Percentiles rank a stretch among this genome's conserved stretches.
Evolutionary conservation across 2,797 vertebrate species (phyloP).

Genomic region (Neosilurus hyrtlii): DNA sequence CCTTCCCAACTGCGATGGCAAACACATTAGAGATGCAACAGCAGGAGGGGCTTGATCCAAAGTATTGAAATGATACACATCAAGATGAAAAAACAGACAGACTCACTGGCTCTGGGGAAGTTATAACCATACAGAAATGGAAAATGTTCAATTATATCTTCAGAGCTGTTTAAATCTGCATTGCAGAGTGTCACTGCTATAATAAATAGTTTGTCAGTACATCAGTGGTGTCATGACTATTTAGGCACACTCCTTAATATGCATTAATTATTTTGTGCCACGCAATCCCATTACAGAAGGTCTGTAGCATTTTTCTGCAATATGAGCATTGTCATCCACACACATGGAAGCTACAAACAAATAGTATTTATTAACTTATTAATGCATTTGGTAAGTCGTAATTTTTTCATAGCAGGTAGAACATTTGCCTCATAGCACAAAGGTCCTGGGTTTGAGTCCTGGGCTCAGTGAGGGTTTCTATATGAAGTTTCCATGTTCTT

Average conservation of each 20-base stretch:
- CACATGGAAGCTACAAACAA: too few relatives aligned
- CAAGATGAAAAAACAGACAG: background rate
- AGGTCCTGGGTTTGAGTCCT: too few relatives aligned
- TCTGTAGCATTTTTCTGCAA: background rate
- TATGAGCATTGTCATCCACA: background rate
- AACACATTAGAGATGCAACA: constrained; percentile 35
- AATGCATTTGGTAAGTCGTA: background rate
- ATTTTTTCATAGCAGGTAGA: background rate
- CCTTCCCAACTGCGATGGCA: constrained; percentile 31
- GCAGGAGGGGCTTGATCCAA: constrained; percentile 13
- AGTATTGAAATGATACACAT: background rate
- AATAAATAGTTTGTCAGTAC: background rate
- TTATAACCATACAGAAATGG: background rate
- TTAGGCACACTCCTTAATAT: background rate
- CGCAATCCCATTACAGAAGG: background rate
- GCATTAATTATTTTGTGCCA: background rate
- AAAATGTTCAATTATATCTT: background rate
- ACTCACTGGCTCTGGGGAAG: too few relatives aligned
- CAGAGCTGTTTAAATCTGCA: background rate
- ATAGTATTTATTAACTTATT: too few relatives aligned
- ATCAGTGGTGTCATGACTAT: background rate
- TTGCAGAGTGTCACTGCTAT: background rate
- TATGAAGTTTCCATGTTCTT: too few relatives aligned
- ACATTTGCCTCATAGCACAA: too few relatives aligned
- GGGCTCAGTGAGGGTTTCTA: too few relatives aligned